Evolutionary conservation across 2,113 vertebrate genomes (phyloP).

Genomic region (Neolamprologus falcicula): DNA sequence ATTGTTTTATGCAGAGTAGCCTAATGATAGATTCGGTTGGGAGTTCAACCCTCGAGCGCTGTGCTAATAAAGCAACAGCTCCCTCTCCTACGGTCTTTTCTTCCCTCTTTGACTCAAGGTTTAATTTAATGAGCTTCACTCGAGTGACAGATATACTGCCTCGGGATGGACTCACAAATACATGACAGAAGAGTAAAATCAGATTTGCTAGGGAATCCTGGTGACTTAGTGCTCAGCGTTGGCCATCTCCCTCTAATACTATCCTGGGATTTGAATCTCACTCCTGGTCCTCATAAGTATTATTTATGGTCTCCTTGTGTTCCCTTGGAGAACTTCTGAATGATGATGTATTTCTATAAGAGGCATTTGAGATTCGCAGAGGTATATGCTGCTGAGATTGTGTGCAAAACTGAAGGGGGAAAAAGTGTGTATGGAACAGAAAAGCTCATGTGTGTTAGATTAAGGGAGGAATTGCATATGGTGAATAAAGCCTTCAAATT

Average conservation of each 20-base stretch:
- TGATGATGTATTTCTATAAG: background rate
- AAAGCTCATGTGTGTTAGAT: background rate
- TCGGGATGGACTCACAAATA: background rate
- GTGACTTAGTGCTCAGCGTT: background rate
- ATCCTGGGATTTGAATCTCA: background rate
- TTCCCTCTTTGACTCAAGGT: background rate
- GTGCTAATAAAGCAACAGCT: constrained; percentile 15
- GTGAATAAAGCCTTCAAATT: background rate
- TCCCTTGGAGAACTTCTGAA: background rate
- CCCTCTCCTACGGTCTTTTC: background rate
- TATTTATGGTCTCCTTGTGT: background rate
- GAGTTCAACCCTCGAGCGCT: background rate
- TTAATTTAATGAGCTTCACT: constrained; percentile 18
- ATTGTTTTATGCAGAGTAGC: background rate
- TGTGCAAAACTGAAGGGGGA: background rate
- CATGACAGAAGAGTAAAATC: background rate
- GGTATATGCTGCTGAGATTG: background rate
- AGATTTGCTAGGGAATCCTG: background rate
- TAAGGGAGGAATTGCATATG: background rate
- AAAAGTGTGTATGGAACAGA: background rate
- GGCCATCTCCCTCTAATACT: background rate
- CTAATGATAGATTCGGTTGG: background rate
- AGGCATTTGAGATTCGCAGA: background rate
- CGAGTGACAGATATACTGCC: background rate
- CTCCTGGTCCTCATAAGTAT: background rate